These are phyloP conservation scores for Luperina testacea DNA, from an alignment of 2,888 invertebrate genomes.

Conservation along the genomic window DNA sequence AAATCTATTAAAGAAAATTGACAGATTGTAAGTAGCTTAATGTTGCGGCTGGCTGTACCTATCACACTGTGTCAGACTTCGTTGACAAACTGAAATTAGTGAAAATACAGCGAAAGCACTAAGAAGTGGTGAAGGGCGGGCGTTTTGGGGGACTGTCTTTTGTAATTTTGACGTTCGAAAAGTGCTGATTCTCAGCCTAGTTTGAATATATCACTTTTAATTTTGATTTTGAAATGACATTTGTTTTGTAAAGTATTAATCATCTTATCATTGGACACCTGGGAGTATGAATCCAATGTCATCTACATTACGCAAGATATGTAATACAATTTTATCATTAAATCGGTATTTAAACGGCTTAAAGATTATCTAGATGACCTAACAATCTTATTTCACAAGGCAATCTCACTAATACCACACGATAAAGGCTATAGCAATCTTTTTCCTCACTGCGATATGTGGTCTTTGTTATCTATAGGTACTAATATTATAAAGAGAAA, in stretches of 20 bases:
- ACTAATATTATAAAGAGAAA: not conserved
- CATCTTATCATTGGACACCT: conserved; percentile 16
- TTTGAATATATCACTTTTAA: too few species aligned
- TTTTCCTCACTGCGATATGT: not conserved
- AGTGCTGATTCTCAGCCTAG: too few species aligned
- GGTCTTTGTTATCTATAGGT: not conserved
- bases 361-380: conserved; percentile 19
- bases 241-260: conserved; percentile 2
- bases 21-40: too few species aligned
- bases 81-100: too few species aligned
- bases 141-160: too few species aligned
- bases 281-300: conserved; percentile 3
- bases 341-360: conserved; percentile 17
- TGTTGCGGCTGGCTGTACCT: too few species aligned
- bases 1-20: too few species aligned
- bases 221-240: not conserved
- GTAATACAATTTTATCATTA: conserved; percentile 9
- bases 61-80: too few species aligned
- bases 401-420: not conserved
- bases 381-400: not conserved
- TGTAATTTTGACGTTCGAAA: too few species aligned
- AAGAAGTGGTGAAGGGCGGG: too few species aligned
- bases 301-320: conserved; percentile 10
- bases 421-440: not conserved
- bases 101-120: too few species aligned